Evolutionary conservation across 2,888 invertebrate species (phyloP).

Genomic region (Hydrotaea cyrtoneurina): DNA sequence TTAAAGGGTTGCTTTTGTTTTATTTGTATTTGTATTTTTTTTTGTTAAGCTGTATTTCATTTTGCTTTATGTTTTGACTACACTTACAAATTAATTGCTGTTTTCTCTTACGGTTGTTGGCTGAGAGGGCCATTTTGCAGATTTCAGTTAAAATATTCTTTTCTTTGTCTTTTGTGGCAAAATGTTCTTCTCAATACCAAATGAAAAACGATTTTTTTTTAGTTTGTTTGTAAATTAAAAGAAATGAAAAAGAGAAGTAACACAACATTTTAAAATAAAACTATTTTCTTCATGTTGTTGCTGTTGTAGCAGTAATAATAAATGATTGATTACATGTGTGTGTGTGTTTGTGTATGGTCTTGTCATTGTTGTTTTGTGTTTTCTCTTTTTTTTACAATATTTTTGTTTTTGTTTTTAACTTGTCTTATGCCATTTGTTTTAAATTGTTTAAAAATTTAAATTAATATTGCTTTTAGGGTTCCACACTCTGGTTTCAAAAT

Average conservation of each 20-base stretch:
- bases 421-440: constrained; percentile 55
- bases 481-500: constrained; percentile 43
- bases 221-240: constrained; percentile 49
- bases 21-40: no score
- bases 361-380: neutral
- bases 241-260: constrained; percentile 43
- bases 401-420: constrained; percentile 31
- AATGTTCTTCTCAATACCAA: constrained; percentile 53
- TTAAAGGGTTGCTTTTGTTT: constrained; percentile 16
- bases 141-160: neutral
- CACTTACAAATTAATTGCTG: constrained; percentile 76
- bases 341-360: constrained; percentile 29
- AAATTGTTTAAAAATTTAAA: constrained; percentile 48
- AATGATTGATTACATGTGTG: constrained; percentile 53
- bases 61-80: constrained; percentile 61
- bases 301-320: constrained; percentile 45
- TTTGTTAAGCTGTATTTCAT: constrained; percentile 34
- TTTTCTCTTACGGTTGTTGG: constrained; percentile 75
- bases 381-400: neutral
- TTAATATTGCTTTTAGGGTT: constrained; percentile 67
- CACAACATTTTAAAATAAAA: constrained; percentile 34
- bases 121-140: constrained; percentile 51
- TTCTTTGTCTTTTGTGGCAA: constrained; percentile 49
- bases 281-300: constrained; percentile 35
- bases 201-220: constrained; percentile 57